Evolutionary conservation across 2,888 invertebrate species (phyloP).

Genomic region (Andrena chrysosceles): DNA sequence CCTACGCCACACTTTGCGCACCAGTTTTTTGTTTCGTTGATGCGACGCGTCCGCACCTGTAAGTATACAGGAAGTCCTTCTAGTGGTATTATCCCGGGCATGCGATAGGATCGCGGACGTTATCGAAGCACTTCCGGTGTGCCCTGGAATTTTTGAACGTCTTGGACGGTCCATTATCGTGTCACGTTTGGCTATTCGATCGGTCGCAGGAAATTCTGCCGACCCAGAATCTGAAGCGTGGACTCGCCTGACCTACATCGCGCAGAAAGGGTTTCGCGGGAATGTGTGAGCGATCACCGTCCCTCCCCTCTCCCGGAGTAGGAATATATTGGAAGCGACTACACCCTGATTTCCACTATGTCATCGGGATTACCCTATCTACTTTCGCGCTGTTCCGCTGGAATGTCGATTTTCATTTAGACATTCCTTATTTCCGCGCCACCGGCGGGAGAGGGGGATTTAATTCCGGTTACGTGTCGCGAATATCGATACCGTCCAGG

Average conservation of each 20-base stretch:
- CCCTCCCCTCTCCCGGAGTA: background rate
- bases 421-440: conserved; percentile 58
- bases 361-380: conserved; percentile 70
- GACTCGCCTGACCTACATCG: conserved; percentile 62
- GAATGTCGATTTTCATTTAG: conserved; percentile 68
- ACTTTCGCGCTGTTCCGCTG: conserved; percentile 39
- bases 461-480: conserved; percentile 42
- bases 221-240: conserved; percentile 46
- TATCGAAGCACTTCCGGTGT: conserved; percentile 49
- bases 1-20: too few relatives aligned
- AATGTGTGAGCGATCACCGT: conserved; percentile 61
- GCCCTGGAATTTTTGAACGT: conserved; percentile 40
- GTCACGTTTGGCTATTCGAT: conserved; percentile 59
- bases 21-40: too few relatives aligned
- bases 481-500: conserved; percentile 28
- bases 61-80: background rate
- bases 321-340: conserved; percentile 65
- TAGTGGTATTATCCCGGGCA: background rate
- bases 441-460: conserved; percentile 23
- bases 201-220: conserved; percentile 64
- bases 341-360: conserved; percentile 65
- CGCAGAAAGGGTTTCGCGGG: conserved; percentile 45
- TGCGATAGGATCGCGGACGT: conserved; percentile 12
- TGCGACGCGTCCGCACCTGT: background rate
- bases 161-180: conserved; percentile 64